phyloP scores from a whole-genome alignment of 2,113 vertebrate species.

The Phyllostomus hastatus region DNA sequence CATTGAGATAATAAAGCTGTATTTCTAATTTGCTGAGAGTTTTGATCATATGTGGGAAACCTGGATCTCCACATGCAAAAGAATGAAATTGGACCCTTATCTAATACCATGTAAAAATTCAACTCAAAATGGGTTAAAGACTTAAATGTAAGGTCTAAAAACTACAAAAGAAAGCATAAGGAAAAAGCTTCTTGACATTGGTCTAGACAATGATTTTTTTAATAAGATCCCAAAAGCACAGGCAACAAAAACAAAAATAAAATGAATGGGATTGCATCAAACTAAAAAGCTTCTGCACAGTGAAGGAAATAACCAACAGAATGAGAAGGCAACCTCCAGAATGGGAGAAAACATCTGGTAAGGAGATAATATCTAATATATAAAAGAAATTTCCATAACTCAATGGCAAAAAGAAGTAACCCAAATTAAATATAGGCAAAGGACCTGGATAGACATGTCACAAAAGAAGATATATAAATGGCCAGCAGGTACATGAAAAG shows the following conservation, averaged over 20 bases:
- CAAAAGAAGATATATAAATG: background rate
- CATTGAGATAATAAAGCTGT: background rate
- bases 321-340: background rate
- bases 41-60: constrained; percentile 26
- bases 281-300: background rate
- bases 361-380: background rate
- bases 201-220: background rate
- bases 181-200: background rate
- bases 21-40: background rate
- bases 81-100: background rate
- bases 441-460: background rate
- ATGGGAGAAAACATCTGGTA: background rate
- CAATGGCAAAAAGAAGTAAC: background rate
- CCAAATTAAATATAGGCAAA: background rate
- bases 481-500: background rate
- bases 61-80: background rate
- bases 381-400: background rate
- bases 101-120: background rate
- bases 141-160: background rate
- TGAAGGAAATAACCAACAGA: background rate
- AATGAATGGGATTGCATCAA: background rate
- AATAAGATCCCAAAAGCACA: background rate
- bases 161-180: background rate
- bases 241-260: background rate
- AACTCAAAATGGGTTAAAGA: constrained; percentile 6